These are phyloP conservation scores for Lasioglossum morio DNA, from an alignment of 2,888 invertebrate genomes.

Conservation along the genomic window DNA sequence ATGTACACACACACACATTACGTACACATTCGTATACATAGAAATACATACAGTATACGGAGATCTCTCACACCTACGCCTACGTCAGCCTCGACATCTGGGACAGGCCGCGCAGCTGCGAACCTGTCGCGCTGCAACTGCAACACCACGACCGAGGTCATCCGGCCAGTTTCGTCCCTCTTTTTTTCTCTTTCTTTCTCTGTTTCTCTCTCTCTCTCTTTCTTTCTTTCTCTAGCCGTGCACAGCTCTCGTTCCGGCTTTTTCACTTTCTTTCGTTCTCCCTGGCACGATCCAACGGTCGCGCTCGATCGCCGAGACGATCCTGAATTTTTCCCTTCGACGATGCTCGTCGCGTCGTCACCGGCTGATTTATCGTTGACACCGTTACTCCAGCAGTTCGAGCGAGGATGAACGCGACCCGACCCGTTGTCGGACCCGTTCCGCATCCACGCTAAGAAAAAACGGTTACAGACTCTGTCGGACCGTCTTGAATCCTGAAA, in stretches of 20 bases:
- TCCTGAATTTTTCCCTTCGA: constrained; percentile 24
- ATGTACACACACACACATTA: neutral
- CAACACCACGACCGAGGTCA: constrained; percentile 67
- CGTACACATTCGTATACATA: neutral
- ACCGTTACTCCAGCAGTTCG: constrained; percentile 2
- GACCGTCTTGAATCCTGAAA: neutral
- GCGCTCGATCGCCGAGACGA: neutral
- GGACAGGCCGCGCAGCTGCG: constrained; percentile 64
- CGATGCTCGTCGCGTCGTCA: constrained; percentile 5
- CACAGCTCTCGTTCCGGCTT: constrained; percentile 42
- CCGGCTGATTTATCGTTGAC: constrained; percentile 24
- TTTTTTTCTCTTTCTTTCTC: constrained; percentile 32
- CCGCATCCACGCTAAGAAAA: neutral
- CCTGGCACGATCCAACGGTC: constrained; percentile 20
- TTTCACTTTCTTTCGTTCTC: constrained; percentile 69
- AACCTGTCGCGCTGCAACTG: constrained; percentile 64
- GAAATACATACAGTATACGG: constrained; percentile 9
- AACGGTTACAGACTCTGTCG: neutral
- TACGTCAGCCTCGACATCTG: constrained; percentile 64
- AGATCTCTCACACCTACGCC: constrained; percentile 68
- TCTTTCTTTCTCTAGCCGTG: constrained; percentile 36
- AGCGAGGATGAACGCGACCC: neutral
- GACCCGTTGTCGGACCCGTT: constrained; percentile 7
- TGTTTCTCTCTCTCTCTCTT: constrained; percentile 12
- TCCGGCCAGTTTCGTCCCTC: constrained; percentile 61